A percentile compares a stretch with the other conserved stretches of the same genome.
phyloP scores from a whole-genome alignment of 1,140 invertebrate genomes.

The Euschistus heros region DNA sequence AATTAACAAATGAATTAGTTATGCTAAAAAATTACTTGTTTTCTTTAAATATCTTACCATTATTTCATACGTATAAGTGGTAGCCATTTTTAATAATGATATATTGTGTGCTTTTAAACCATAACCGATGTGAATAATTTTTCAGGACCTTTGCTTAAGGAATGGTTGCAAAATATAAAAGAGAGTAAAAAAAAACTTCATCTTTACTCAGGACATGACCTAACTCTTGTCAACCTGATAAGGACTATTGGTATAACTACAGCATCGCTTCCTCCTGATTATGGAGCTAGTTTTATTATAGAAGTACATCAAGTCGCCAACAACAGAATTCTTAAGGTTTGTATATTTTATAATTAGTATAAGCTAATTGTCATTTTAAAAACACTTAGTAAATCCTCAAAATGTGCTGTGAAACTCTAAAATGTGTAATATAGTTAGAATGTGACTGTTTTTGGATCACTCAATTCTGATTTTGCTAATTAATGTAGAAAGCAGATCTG shows the following conservation, averaged over 20 bases:
- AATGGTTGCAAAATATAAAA: slow-evolving; percentile 11
- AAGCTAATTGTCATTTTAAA: too few species aligned
- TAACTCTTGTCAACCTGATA: slow-evolving; percentile 57
- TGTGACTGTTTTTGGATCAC: too few species aligned
- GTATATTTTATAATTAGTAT: not conserved
- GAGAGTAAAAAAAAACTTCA: slow-evolving; percentile 38
- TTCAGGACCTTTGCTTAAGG: slow-evolving; percentile 13
- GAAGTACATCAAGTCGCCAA: slow-evolving; percentile 42
- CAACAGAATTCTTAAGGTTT: not conserved
- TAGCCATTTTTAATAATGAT: too few species aligned
- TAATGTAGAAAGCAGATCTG: too few species aligned
- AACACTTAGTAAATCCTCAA: not conserved
- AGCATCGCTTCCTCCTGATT: slow-evolving; percentile 50
- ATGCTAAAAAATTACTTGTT: slow-evolving; percentile 39
- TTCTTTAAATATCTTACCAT: too few species aligned
- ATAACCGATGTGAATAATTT: not conserved
- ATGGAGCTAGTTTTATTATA: slow-evolving; percentile 54
- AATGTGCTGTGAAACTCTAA: not conserved
- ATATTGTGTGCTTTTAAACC: too few species aligned
- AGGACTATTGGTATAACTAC: slow-evolving; percentile 49
- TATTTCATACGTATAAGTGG: too few species aligned
- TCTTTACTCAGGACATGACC: slow-evolving; percentile 60
- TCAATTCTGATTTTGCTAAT: too few species aligned
- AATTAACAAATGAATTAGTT: too few species aligned
- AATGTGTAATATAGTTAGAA: not conserved